Evolutionary conservation across 2,113 vertebrate species (phyloP), one percentile per base, ranked within the genome.

Genomic region (Hippocampus comes): DNA sequence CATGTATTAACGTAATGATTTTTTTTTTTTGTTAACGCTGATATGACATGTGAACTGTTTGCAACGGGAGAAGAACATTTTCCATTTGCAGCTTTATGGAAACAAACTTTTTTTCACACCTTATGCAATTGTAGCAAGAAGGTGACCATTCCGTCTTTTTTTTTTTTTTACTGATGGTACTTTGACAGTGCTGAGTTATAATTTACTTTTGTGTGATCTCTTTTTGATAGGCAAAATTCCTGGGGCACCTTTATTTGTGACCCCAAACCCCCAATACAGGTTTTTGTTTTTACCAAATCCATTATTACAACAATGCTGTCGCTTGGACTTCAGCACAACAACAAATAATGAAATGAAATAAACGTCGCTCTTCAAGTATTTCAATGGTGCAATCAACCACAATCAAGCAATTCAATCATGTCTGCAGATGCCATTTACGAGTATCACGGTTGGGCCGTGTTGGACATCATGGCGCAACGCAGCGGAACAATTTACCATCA

Each of bases 1-100:
- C 77, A 60, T 17, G 68, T 53, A 70, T 84, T 68, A 79, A 27
- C 21, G 3, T 78, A 75, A 82, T 75, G 82, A 71, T 79, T 63
- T 23, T 53, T 53, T 53, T 57, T 68, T 69, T 59, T 53, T 53
- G 68, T 69, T 63, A 60, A 71, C 27, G 48, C 20, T 4, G 9
- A 48, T 30, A 21, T 34, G 63, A 77, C 66, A 67, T 41, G 42
- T 65, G 56, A 51, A 68, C 38, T 38, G 51, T 71, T 65, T 68
- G 17, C 68, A 68, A 72, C 21, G 61, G 46, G 59, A 15, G 60
- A 23, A 63, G 48, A n/a, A 43, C 17, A 4, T 53, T 56, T 11
- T 20, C 9, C 23, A 12, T 9, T 57, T 42, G 18, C 38, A 41
- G 61, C 38, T 21, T 25, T 57, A 57, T 4, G 10, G n/a, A 57